Base-by-base conservation (phyloP, 2,888 invertebrate species). In the Limnephilus lunatus region DNA sequence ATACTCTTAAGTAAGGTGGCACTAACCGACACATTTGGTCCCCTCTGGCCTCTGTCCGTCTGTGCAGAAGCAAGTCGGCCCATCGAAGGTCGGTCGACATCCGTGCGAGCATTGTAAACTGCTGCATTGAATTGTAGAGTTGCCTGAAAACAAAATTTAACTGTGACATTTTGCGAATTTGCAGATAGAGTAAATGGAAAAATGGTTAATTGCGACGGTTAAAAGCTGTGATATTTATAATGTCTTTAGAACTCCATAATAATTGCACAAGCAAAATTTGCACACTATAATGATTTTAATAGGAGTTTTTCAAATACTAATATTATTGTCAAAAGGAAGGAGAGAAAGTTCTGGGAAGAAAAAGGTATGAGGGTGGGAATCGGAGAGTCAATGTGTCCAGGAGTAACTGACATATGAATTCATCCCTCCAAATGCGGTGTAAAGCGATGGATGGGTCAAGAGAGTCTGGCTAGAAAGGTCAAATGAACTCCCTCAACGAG, bases 61-160 rank as follows among this genome's bases (percentile, higher is more conserved):
- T 32, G 96, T 96, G 95, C 98, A 98, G 96, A 97, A 98, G 95
- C 98, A 98, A 91, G 96, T 96, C 80, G 97, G 97, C 5, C 98
- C 98, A 93, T 96, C 96, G 91, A 96, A 96, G 93, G 98, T 98
- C 85, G 97, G 96, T 94, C 96, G 97, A 95, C 98, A 98, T 90
- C 97, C 97, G 95, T 96, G 96, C 94, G 96, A 96, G 95, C 98
- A 98, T 91, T 96, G 95, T 94, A 96, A 95, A 31, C 94, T 94
- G 81, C 95, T 95, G 94, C 81, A 87, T 19, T 48, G 15, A 32
- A 48, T 31, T 19, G 31, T 68, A 92, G 93, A 94, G 82, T 95
- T 95, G 94, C 95, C 96, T 96, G 95, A 53, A 94, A 94, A 94
- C 30, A 90, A 89, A 32, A 82, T 82, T 35, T 25, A 11, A 89